Evolutionary conservation across 1,140 invertebrate genomes (phyloP).

Genomic region (Drosophila sp.): DNA sequence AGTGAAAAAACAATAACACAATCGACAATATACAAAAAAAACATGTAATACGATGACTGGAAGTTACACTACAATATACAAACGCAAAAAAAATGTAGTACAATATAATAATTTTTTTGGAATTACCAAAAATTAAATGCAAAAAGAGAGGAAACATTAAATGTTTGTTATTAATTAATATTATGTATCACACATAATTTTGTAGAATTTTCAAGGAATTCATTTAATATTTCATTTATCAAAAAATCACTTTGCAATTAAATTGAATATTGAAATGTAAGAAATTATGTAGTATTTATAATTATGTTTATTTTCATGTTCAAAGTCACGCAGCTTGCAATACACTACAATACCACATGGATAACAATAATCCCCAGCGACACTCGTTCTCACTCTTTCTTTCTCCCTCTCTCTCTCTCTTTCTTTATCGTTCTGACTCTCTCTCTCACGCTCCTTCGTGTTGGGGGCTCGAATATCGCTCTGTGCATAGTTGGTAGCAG

Average conservation of each 20-base stretch:
- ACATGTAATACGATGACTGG: neutral
- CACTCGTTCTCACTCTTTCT: neutral
- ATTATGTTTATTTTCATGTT: neutral
- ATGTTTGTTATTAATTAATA: too few species aligned
- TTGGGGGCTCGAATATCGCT: slow-evolving; percentile 5
- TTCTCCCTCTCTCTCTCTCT: neutral
- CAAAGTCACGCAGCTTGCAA: neutral
- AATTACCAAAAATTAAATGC: too few species aligned
- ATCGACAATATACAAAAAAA: slow-evolving; percentile 45
- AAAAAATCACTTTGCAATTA: too few species aligned
- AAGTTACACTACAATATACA: slow-evolving; percentile 1
- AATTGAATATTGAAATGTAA: too few species aligned
- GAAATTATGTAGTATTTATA: neutral
- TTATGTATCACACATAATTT: too few species aligned
- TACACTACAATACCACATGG: slow-evolving; percentile 5
- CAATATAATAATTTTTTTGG: too few species aligned
- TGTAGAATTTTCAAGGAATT: too few species aligned
- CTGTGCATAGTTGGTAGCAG: slow-evolving; percentile 50
- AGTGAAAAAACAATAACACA: slow-evolving; percentile 66
- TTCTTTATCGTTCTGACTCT: too few species aligned
- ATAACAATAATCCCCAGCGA: neutral
- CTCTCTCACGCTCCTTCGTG: neutral
- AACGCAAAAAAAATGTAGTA: neutral
- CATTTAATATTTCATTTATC: too few species aligned
- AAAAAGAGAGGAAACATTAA: too few species aligned